Conservation (phyloP, 1,140 invertebrate genomes). For the Varroa destructor region DNA sequence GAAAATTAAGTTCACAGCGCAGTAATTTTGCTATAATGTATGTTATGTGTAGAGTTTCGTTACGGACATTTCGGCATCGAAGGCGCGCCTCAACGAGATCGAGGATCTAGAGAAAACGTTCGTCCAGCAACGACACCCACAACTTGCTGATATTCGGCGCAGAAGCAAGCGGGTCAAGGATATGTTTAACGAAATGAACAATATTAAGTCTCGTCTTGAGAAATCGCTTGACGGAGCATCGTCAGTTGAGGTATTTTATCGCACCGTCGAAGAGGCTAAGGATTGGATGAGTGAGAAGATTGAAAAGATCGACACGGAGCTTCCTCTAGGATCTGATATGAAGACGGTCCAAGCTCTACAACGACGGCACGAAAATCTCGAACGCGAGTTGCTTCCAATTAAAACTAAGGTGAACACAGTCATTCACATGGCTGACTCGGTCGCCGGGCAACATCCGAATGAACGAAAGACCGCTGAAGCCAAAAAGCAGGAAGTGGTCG, state of each 20-base stretch:
- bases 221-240: conserved; percentile 78
- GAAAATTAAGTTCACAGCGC: too few species aligned
- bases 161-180: conserved; percentile 29
- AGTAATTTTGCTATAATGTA: too few species aligned
- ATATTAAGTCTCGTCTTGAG: conserved; percentile 56
- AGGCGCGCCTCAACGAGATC: conserved; percentile 72
- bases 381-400: conserved; percentile 72
- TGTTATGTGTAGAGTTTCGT: conserved; percentile 61
- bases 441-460: conserved; percentile 63
- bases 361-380: conserved; percentile 71
- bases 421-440: conserved; percentile 59
- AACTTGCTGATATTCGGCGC: conserved; percentile 67
- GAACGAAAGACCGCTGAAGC: conserved; percentile 69
- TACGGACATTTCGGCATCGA: conserved; percentile 82
- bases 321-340: conserved; percentile 62
- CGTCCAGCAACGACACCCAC: conserved; percentile 65
- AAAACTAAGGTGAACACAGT: conserved; percentile 75
- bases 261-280: conserved; percentile 77
- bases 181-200: conserved; percentile 63
- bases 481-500: conserved; percentile 67
- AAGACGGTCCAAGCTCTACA: conserved; percentile 80
- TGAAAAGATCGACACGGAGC: conserved; percentile 52
- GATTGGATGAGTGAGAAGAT: conserved; percentile 92
- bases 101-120: conserved; percentile 76
- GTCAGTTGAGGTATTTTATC: conserved; percentile 73